phyloP scores from a whole-genome alignment of 2,113 vertebrate species.

The Scopus umbretta region DNA sequence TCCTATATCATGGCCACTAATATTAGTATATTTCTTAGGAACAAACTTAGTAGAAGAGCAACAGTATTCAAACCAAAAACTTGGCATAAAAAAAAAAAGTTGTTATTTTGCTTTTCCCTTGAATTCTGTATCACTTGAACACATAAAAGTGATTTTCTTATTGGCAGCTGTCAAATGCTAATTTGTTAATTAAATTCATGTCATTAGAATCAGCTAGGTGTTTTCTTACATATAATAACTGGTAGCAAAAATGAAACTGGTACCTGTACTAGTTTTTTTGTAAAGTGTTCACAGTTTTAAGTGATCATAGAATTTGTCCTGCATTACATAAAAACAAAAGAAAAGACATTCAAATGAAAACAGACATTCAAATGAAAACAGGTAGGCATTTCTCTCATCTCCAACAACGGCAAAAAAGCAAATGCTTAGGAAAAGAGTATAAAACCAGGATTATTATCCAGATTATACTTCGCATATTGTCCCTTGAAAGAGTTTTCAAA shows the following conservation, averaged over 20 bases:
- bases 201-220: neutral
- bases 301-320: neutral
- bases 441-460: neutral
- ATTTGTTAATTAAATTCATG: neutral
- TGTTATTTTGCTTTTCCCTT: neutral
- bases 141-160: neutral
- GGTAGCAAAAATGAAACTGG: neutral
- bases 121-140: neutral
- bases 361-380: neutral
- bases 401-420: neutral
- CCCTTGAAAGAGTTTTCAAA: neutral
- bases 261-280: neutral
- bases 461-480: neutral
- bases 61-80: neutral
- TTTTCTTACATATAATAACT: neutral
- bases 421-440: neutral
- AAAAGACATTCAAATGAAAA: neutral
- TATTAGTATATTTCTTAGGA: neutral
- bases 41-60: neutral
- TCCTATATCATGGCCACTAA: neutral
- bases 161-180: neutral
- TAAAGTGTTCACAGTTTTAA: neutral
- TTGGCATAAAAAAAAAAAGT: neutral
- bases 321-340: neutral
- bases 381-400: neutral